Conservation (phyloP, 2,113 vertebrate genomes). For the Desmodus rotundus region DNA sequence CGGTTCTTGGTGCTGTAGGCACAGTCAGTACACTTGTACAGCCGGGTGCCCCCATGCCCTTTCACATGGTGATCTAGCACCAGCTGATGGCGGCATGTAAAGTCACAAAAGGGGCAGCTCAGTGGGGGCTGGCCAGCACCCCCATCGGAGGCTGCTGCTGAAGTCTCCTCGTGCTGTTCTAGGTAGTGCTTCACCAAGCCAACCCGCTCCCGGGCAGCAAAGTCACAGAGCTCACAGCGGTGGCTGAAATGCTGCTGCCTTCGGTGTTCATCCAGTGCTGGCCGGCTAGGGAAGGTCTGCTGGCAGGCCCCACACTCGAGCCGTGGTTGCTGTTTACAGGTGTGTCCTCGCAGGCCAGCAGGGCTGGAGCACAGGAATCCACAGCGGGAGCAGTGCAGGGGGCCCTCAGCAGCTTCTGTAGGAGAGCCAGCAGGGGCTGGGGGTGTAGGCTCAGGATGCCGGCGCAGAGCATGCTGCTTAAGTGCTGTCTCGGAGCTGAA, state of each 20-base stretch:
- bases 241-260: constrained; percentile 84
- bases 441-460: constrained; percentile 78
- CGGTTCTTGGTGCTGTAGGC: constrained; percentile 92
- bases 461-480: constrained; percentile 90
- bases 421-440: constrained; percentile 42
- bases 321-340: constrained; percentile 84
- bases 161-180: constrained; percentile 82
- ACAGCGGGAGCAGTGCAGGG: constrained; percentile 84
- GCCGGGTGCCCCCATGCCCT: constrained; percentile 89
- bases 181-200: constrained; percentile 89
- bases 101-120: constrained; percentile 88
- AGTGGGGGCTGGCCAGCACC: constrained; percentile 79
- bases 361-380: constrained; percentile 84
- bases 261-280: constrained; percentile 84
- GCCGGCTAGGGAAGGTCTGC: constrained; percentile 80
- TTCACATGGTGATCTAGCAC: constrained; percentile 95
- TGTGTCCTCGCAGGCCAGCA: constrained; percentile 83
- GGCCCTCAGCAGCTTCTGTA: constrained; percentile 37
- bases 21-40: constrained; percentile 95
- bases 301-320: constrained; percentile 85
- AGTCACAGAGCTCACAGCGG: constrained; percentile 88
- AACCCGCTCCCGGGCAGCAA: constrained; percentile 86
- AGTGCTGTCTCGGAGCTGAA: constrained; percentile 92
- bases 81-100: constrained; percentile 88
- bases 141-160: background rate